A percentile compares a stretch with the other conserved stretches of the same genome.
phyloP scores from a whole-genome alignment of 2,113 vertebrate species.

The Promerops cafer region DNA sequence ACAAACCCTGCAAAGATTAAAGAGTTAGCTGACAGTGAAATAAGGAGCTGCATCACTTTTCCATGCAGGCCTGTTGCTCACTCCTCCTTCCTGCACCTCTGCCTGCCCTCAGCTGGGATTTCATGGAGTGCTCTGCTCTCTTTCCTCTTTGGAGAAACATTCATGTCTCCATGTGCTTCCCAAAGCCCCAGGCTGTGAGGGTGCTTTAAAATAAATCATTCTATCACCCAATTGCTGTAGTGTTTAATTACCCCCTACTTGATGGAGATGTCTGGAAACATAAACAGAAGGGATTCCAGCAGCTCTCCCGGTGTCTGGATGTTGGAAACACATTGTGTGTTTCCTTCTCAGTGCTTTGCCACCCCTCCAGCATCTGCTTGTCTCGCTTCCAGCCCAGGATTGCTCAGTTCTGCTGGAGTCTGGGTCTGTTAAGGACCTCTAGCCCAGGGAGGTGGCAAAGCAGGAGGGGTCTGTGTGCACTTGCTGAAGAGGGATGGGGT shows the following conservation, averaged over 20 bases:
- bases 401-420: neutral
- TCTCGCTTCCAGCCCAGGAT: neutral
- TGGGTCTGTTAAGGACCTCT: neutral
- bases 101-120: neutral
- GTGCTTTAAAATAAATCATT: constrained; percentile 42
- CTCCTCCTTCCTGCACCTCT: neutral
- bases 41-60: neutral
- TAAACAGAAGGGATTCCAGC: constrained; percentile 34
- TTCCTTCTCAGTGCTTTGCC: neutral
- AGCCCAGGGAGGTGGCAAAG: neutral
- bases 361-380: neutral
- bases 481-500: neutral
- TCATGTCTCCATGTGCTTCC: neutral
- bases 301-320: neutral
- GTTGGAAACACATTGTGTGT: neutral
- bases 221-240: constrained; percentile 23
- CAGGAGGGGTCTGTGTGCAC: neutral
- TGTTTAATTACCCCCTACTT: constrained; percentile 26
- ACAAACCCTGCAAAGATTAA: neutral
- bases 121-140: neutral
- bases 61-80: neutral
- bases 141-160: neutral
- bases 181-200: constrained; percentile 9
- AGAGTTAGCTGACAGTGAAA: neutral
- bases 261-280: constrained; percentile 29